Percentiles rank a stretch among this genome's conserved stretches.
These are phyloP conservation scores for Sialia sialis DNA, from an alignment of 2,113 vertebrate species.

Conservation along the genomic window DNA sequence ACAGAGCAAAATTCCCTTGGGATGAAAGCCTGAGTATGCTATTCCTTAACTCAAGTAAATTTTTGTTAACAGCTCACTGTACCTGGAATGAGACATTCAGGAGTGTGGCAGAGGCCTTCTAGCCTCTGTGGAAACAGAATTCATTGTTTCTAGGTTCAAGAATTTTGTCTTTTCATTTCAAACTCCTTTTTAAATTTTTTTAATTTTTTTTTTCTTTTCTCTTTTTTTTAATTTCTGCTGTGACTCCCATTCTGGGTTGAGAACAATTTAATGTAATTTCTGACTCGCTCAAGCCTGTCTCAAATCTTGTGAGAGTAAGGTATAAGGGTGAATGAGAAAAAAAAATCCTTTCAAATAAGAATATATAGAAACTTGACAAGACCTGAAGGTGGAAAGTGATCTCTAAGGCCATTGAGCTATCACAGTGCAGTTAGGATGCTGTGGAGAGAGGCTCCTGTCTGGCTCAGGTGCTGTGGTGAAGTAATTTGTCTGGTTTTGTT, in stretches of 20 bases:
- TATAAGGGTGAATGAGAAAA: not conserved
- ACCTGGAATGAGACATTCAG: not conserved
- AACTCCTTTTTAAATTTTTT: not conserved
- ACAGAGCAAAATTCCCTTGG: not conserved
- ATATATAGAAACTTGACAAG: not conserved
- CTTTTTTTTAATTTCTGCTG: not conserved
- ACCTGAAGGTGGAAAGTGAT: not conserved
- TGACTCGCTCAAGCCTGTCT: accelerated
- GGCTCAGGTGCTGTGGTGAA: not conserved
- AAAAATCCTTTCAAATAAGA: not conserved
- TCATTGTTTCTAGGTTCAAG: not conserved
- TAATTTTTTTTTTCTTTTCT: not conserved
- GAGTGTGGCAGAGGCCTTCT: not conserved
- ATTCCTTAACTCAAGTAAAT: not conserved
- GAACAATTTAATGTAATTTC: not conserved
- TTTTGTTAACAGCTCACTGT: not conserved
- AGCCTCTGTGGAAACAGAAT: not conserved
- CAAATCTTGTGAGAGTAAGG: not conserved
- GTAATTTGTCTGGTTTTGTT: not conserved
- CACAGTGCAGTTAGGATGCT: not conserved
- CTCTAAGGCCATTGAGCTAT: not conserved
- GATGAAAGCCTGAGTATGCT: not conserved
- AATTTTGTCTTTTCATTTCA: not conserved
- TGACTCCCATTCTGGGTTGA: not conserved
- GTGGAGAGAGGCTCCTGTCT: not conserved